phyloP scores from a whole-genome alignment of 2,113 vertebrate species.

The Seriola rivoliana region DNA sequence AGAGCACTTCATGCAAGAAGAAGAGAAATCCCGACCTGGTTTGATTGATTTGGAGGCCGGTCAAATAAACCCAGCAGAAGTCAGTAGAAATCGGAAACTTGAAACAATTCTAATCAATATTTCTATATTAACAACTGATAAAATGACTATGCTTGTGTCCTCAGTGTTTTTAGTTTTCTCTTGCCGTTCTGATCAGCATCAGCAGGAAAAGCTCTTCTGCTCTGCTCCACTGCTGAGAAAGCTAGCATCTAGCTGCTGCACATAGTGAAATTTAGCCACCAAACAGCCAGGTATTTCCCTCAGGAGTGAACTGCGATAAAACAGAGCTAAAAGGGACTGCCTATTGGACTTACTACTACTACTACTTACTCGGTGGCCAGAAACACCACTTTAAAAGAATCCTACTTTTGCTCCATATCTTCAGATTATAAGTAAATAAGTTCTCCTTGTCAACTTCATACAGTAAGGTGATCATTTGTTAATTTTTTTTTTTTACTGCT shows the following conservation, averaged over 20 bases:
- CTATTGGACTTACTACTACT: background rate
- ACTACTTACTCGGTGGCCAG: background rate
- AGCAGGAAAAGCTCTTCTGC: too few species aligned
- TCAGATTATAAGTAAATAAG: background rate
- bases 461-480: background rate
- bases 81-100: background rate
- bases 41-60: background rate
- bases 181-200: too few species aligned
- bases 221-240: background rate
- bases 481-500: background rate
- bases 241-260: background rate
- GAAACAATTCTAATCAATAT: background rate
- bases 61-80: background rate
- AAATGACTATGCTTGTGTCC: too few species aligned
- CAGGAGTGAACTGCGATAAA: background rate
- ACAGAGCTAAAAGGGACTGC: background rate
- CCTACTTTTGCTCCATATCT: background rate
- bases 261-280: background rate
- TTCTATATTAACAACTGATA: background rate
- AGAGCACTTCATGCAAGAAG: background rate
- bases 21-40: background rate
- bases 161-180: too few species aligned
- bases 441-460: background rate
- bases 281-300: background rate
- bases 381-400: background rate